phyloP scores from a whole-genome alignment of 2,888 invertebrate genomes.

The Epiblema foenella region DNA sequence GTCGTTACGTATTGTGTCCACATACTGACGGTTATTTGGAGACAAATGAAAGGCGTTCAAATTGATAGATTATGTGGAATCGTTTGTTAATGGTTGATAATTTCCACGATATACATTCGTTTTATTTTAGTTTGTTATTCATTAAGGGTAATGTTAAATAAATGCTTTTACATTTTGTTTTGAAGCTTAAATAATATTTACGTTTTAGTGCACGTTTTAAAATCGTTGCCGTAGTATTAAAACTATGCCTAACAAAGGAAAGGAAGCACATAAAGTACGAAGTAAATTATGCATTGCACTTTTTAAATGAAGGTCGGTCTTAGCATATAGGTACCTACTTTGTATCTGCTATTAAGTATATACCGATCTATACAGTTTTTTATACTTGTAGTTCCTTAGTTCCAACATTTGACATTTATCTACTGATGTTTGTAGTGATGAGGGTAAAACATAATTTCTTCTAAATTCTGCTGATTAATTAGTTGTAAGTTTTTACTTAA shows the following conservation, averaged over 20 bases:
- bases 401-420: no score
- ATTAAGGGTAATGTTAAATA: background rate
- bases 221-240: background rate
- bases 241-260: background rate
- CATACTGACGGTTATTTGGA: slow-evolving; percentile 5
- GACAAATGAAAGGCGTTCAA: background rate
- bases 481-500: no score
- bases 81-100: background rate
- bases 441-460: no score
- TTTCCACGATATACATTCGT: slow-evolving; percentile 4
- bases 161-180: background rate
- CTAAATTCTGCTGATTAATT: no score
- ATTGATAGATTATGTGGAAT: slow-evolving; percentile 14
- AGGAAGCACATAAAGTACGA: slow-evolving; percentile 8
- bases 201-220: background rate
- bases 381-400: no score
- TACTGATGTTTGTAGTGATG: no score
- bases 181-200: background rate
- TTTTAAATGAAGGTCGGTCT: background rate
- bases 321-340: background rate
- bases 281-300: slow-evolving; percentile 2
- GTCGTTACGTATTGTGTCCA: slow-evolving; percentile 39
- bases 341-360: no score
- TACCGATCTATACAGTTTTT: no score
- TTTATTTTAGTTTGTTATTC: background rate